Percentiles rank a stretch among this genome's conserved stretches.
Conservation (phyloP, 2,888 invertebrate genomes). For the Yponomeuta plumbellus region DNA sequence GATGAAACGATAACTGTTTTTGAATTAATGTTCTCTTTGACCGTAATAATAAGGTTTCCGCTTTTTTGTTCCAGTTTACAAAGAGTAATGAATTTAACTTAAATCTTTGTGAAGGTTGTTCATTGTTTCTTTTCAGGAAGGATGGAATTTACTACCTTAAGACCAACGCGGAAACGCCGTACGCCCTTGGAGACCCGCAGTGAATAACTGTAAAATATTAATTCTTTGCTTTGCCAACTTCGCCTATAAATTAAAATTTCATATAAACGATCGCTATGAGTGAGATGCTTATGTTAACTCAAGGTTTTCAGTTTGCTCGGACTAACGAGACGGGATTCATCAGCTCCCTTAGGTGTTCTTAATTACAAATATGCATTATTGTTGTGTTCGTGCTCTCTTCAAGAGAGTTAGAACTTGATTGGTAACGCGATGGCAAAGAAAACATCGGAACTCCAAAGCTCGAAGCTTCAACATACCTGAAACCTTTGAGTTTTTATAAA, state of each 20-base stretch:
- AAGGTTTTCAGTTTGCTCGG: slow-evolving; percentile 1
- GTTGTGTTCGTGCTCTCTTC: no score
- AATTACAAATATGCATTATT: no score
- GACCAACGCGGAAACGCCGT: slow-evolving; percentile 71
- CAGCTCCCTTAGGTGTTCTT: not conserved
- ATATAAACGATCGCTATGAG: slow-evolving; percentile 41
- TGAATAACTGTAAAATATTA: slow-evolving; percentile 46
- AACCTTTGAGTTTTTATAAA: no score
- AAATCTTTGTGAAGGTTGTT: slow-evolving; percentile 47
- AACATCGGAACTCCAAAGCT: no score
- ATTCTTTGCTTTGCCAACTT: slow-evolving; percentile 48
- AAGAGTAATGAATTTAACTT: slow-evolving; percentile 45
- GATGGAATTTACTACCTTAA: slow-evolving; percentile 75
- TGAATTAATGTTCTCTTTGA: slow-evolving; percentile 21
- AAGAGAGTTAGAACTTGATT: no score
- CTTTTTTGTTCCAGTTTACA: slow-evolving; percentile 50
- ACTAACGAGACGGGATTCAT: not conserved
- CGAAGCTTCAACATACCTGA: no score
- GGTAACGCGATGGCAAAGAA: no score
- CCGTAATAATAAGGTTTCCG: slow-evolving; percentile 19
- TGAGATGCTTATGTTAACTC: slow-evolving; percentile 32
- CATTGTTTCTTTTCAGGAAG: slow-evolving; percentile 66
- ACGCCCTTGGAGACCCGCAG: slow-evolving; percentile 57
- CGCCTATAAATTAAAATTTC: slow-evolving; percentile 52
- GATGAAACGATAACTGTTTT: not conserved